Evolutionary conservation across 2,113 vertebrate genomes (phyloP).

Genomic region (Erythrocercus mccallii): DNA sequence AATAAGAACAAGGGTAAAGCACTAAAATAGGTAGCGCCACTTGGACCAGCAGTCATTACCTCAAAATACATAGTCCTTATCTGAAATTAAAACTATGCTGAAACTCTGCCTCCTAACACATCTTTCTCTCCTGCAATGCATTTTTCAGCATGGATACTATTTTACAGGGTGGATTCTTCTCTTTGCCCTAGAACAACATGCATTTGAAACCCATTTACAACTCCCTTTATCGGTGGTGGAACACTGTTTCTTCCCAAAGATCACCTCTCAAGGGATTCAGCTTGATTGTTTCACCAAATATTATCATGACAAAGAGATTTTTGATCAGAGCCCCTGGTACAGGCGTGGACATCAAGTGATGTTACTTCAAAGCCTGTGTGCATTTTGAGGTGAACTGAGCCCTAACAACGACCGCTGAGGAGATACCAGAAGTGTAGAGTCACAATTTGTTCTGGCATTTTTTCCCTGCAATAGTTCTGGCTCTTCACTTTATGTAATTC

Average conservation of each 20-base stretch:
- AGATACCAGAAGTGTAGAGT: neutral
- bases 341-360: neutral
- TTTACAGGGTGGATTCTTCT: neutral
- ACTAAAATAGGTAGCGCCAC: neutral
- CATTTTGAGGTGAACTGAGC: conserved; percentile 51
- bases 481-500: neutral
- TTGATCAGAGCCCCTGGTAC: conserved; percentile 41
- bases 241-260: conserved; percentile 19
- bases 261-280: conserved; percentile 30
- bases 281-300: conserved; percentile 58
- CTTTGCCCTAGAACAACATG: conserved; percentile 2
- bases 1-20: neutral
- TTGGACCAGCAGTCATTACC: neutral
- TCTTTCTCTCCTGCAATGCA: neutral
- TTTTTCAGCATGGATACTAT: neutral
- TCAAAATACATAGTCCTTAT: neutral
- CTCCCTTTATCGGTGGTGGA: conserved; percentile 7
- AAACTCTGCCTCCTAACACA: neutral
- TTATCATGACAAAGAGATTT: conserved; percentile 67
- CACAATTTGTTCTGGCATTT: conserved; percentile 39
- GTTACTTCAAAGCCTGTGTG: conserved; percentile 31
- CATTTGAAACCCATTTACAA: conserved; percentile 57
- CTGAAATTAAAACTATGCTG: neutral
- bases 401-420: neutral
- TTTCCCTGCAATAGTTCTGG: neutral